These are phyloP conservation scores for Adelphocoris suturalis DNA, from an alignment of 2,888 invertebrate species.

Conservation along the genomic window DNA sequence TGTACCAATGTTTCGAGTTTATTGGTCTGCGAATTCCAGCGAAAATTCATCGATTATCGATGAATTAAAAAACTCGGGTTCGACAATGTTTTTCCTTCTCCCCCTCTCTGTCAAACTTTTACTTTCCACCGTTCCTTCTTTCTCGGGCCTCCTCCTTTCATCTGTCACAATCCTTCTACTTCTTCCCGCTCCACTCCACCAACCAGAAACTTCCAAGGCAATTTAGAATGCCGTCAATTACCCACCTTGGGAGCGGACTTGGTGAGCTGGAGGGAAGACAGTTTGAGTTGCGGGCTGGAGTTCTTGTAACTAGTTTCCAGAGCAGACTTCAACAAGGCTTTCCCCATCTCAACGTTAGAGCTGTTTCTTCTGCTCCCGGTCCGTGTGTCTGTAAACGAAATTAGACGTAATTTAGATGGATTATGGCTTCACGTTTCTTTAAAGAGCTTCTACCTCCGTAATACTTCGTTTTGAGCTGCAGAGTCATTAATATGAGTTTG, in stretches of 20 bases:
- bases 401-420: conserved; percentile 30
- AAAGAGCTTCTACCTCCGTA: background rate
- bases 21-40: too few species aligned
- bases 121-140: background rate
- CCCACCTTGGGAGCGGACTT: conserved; percentile 69
- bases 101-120: background rate
- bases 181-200: conserved; percentile 1
- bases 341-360: conserved; percentile 74
- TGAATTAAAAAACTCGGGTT: background rate
- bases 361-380: conserved; percentile 76
- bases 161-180: conserved; percentile 39
- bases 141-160: conserved; percentile 16
- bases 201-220: conserved; percentile 45
- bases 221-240: conserved; percentile 62
- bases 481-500: background rate
- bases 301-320: conserved; percentile 82
- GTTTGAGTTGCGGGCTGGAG: conserved; percentile 75
- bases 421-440: background rate
- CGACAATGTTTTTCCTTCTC: background rate
- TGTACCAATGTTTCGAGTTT: background rate
- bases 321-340: conserved; percentile 83
- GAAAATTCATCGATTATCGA: background rate
- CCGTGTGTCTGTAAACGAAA: conserved; percentile 71
- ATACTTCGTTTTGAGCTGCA: background rate
- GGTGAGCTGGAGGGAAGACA: conserved; percentile 74